These are phyloP conservation scores for Cassiopea xamachana DNA, from an alignment of 30 jellyfish, hydroid and myxozoan genomes.

Conservation along the genomic window DNA sequence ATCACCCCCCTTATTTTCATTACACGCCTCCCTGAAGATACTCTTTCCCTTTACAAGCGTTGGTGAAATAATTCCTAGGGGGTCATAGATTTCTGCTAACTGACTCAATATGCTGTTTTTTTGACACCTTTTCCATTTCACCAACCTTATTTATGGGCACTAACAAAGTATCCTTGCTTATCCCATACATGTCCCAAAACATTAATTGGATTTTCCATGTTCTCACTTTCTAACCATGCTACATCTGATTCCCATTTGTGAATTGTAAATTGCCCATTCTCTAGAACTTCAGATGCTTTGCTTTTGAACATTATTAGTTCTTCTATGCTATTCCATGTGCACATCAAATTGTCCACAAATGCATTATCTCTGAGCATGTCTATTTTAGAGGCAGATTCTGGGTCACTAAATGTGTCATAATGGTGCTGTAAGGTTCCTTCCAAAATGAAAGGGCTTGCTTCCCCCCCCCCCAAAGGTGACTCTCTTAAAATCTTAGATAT, in stretches of 20 bases:
- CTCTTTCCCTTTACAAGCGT: too few species aligned
- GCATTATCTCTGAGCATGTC: conserved; percentile 1
- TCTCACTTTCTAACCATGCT: too few species aligned
- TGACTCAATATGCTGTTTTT: too few species aligned
- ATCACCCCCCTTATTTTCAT: too few species aligned
- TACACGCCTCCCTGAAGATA: too few species aligned
- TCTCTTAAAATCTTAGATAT: conserved; percentile 44
- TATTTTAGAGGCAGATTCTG: not conserved
- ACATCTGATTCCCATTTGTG: too few species aligned
- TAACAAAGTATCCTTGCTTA: conserved; percentile 3
- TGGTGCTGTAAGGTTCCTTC: conserved; percentile 28
- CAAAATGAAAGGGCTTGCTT: conserved; percentile 48
- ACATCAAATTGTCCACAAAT: conserved; percentile 36
- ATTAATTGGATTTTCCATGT: conserved; percentile 20
- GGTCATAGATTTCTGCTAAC: too few species aligned
- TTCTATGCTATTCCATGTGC: not conserved
- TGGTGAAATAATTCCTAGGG: too few species aligned
- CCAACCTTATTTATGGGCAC: not conserved
- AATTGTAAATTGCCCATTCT: conserved; percentile 17
- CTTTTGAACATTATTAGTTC: conserved; percentile 18
- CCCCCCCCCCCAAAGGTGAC: conserved; percentile 32
- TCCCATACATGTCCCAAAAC: conserved; percentile 10
- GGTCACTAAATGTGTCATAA: not conserved
- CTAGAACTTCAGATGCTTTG: conserved; percentile 27
- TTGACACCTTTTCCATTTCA: too few species aligned